A percentile compares a stretch with the other conserved stretches of the same genome.
These are phyloP conservation scores for Nasua narica DNA, from an alignment of 2,797 vertebrate genomes.

Conservation along the genomic window DNA sequence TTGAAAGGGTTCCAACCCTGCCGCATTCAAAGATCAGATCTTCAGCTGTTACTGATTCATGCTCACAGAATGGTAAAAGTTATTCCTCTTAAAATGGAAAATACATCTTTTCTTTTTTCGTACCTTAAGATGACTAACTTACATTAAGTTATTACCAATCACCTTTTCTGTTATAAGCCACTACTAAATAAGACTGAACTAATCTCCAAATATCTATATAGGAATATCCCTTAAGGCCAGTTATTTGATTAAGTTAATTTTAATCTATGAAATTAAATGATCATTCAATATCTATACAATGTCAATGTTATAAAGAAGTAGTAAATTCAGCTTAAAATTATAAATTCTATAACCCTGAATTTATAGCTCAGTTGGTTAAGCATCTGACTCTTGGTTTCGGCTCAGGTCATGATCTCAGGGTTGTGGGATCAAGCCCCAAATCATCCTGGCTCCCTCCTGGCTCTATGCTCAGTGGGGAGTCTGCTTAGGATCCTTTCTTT, in stretches of 20 bases:
- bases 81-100: slow-evolving; percentile 52
- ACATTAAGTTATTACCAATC: not conserved
- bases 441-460: not conserved
- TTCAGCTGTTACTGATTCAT: slow-evolving; percentile 64
- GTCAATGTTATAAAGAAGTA: slow-evolving; percentile 1
- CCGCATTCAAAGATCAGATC: slow-evolving; percentile 55
- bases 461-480: not conserved
- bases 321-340: slow-evolving; percentile 29
- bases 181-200: slow-evolving; percentile 25
- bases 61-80: slow-evolving; percentile 5
- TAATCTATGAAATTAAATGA: not conserved
- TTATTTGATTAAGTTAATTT: slow-evolving; percentile 22
- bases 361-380: not conserved
- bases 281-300: not conserved
- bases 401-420: not conserved
- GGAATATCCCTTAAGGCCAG: not conserved
- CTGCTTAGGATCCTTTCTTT: not conserved
- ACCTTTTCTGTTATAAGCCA: not conserved
- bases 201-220: not conserved
- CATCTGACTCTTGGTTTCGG: not conserved
- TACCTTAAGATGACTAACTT: slow-evolving; percentile 1
- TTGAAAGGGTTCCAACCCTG: slow-evolving; percentile 50
- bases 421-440: not conserved
- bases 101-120: not conserved
- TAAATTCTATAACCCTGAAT: too few species aligned